A percentile compares a stretch with the other conserved stretches of the same genome.
Conservation (phyloP, 1,140 invertebrate genomes). For the Onthophagus taurus region DNA sequence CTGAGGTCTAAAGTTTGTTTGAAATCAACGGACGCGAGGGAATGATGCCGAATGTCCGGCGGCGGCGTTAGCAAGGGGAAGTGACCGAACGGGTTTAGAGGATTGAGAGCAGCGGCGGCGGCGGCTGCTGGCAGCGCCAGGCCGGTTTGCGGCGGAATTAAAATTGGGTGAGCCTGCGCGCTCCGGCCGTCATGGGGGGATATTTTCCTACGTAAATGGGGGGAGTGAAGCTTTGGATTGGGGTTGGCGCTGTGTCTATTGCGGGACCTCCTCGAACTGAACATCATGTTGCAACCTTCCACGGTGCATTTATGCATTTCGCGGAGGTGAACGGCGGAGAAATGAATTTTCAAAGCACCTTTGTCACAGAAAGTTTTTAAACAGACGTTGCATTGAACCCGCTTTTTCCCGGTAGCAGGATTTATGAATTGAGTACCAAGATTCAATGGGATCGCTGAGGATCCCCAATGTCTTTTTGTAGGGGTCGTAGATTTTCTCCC, state of each 20-base stretch:
- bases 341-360: slow-evolving; percentile 98
- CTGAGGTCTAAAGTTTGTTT: slow-evolving; percentile 48
- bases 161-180: slow-evolving; percentile 70
- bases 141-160: slow-evolving; percentile 62
- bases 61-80: slow-evolving; percentile 66
- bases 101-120: slow-evolving; percentile 49
- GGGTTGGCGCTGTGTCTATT: slow-evolving; percentile 97
- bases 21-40: slow-evolving; percentile 52
- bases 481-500: slow-evolving; percentile 73
- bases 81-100: slow-evolving; percentile 61
- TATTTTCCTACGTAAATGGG: slow-evolving; percentile 83
- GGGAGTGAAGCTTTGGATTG: slow-evolving; percentile 96
- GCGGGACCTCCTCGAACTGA: slow-evolving; percentile 88
- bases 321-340: slow-evolving; percentile 94
- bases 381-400: slow-evolving; percentile 97
- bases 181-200: slow-evolving; percentile 87
- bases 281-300: slow-evolving; percentile 99
- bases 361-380: slow-evolving; percentile 99
- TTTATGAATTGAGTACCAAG: slow-evolving; percentile 85
- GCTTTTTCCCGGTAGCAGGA: slow-evolving; percentile 85
- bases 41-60: slow-evolving; percentile 57
- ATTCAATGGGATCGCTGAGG: slow-evolving; percentile 69
- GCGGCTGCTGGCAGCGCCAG: slow-evolving; percentile 46
- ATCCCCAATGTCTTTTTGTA: slow-evolving; percentile 83
- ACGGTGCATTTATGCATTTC: slow-evolving; percentile 99